Base-by-base conservation (phyloP, 2,797 vertebrate genomes). In the Selene dorsalis region DNA sequence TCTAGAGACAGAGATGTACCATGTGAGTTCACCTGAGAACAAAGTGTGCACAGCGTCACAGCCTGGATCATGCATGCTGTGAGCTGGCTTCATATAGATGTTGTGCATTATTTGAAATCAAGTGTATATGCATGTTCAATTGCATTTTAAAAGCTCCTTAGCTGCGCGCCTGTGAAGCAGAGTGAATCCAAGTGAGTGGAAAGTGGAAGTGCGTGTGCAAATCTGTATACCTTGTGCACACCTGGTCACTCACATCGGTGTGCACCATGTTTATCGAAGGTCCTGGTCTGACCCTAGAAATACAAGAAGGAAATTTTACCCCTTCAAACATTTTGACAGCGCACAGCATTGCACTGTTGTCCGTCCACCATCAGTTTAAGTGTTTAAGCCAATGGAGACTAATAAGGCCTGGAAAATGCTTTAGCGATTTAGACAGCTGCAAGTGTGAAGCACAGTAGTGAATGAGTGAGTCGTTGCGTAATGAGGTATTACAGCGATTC, bases 341-440 rank as follows among this genome's bases (percentile, higher is more conserved):
- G 32, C 32, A 9, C 32, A 35, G 32, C 30, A 30, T 30, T 30
- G 30, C 30, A 30, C n/a, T 32, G 30, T 47, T 47, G 7, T 41
- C 63, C 8, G 48, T 57, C 22, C 43, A 30, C n/a, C 43, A 38
- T 30, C 72, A 38, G 39, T 68, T 70, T n/a, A n/a, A n/a, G 63
- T 56, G 61, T 64, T 53, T 22, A 62, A 69, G 14, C 45, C 50
- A 45, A 4, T 32, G 18, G 48, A 63, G 26, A 53, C 53, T 43
- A 43, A 28, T 39, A 62, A 69, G 47, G 56, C 52, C 18, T 24
- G 18, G 64, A 58, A 63, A 69, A 56, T 43, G 28, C 28, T 52
- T 60, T 14, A 26, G 32, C 61, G 70, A 60, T 58, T 72, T 35
- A 58, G 63, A 80, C 64, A 76, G 80, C 80, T 59, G 82, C 47